Percentiles rank a stretch among this genome's conserved stretches.
Evolutionary conservation across 2,113 vertebrate genomes (phyloP).

Genomic region (Azemiops feae): DNA sequence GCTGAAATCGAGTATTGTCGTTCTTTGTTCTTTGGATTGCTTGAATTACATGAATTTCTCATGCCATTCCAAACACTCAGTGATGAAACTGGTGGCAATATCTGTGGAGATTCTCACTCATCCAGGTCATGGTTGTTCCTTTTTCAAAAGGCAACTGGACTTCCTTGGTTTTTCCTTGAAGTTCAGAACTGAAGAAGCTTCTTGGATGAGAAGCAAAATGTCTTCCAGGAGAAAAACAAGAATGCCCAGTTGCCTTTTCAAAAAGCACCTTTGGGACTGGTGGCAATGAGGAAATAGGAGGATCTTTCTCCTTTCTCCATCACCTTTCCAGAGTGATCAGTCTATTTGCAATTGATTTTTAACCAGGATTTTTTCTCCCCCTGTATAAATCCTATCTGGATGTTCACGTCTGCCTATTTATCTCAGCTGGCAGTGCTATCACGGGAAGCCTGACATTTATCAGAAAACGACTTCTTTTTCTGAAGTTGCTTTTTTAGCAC

Average conservation of each 20-base stretch:
- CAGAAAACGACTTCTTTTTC: not conserved
- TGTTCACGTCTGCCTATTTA: not conserved
- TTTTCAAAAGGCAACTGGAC: too few species aligned
- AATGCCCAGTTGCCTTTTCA: too few species aligned
- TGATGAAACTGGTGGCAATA: slow-evolving; percentile 8
- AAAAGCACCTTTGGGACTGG: not conserved
- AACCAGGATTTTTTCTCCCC: not conserved
- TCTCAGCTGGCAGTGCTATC: not conserved
- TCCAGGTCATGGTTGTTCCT: too few species aligned
- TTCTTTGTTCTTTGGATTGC: slow-evolving; percentile 44
- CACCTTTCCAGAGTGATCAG: slow-evolving; percentile 15
- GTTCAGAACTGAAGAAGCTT: not conserved
- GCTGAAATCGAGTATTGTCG: slow-evolving; percentile 39
- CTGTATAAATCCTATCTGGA: not conserved
- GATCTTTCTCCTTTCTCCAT: not conserved
- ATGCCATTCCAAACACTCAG: slow-evolving; percentile 23
- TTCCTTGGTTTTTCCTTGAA: too few species aligned
- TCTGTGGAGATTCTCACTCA: not conserved
- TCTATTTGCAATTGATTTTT: slow-evolving; percentile 26
- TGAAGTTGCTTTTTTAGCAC: not conserved
- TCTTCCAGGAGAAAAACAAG: too few species aligned
- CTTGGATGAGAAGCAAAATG: too few species aligned
- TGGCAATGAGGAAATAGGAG: slow-evolving; percentile 16
- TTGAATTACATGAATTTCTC: slow-evolving; percentile 39
- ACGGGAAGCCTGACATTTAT: not conserved